phyloP scores from a whole-genome alignment of 2,888 invertebrate genomes.

The Helicoverpa assulta region DNA sequence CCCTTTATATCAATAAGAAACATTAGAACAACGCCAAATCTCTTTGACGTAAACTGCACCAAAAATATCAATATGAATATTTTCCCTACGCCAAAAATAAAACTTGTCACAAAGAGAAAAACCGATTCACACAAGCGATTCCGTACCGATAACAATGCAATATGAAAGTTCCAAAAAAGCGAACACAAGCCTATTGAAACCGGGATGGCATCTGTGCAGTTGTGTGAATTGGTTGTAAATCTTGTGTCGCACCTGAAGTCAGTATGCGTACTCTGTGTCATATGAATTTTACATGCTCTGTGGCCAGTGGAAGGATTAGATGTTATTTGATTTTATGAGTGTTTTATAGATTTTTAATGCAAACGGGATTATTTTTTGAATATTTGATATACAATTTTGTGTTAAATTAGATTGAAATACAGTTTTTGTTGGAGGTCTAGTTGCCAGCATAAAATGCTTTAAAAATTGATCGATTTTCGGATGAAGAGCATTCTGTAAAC shows the following conservation, averaged over 20 bases:
- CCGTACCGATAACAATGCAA: slow-evolving; percentile 50
- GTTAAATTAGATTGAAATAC: too few relatives aligned
- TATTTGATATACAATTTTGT: too few relatives aligned
- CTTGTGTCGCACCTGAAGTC: slow-evolving; percentile 33
- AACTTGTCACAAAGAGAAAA: slow-evolving; percentile 5
- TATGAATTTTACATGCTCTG: slow-evolving; percentile 16
- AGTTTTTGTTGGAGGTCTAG: too few relatives aligned
- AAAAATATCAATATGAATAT: slow-evolving; percentile 5
- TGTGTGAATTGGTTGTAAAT: slow-evolving; percentile 46
- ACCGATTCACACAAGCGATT: slow-evolving; percentile 33
- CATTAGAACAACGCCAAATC: not conserved
- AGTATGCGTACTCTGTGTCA: slow-evolving; percentile 12
- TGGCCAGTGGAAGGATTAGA: not conserved
- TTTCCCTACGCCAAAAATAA: not conserved
- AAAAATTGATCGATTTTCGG: too few relatives aligned
- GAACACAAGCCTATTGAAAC: slow-evolving; percentile 22
- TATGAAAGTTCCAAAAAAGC: slow-evolving; percentile 33
- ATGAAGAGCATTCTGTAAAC: too few relatives aligned
- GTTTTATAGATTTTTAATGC: too few relatives aligned
- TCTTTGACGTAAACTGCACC: not conserved
- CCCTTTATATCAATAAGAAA: too few relatives aligned
- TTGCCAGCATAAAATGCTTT: too few relatives aligned
- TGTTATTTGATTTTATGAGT: too few relatives aligned
- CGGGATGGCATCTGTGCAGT: slow-evolving; percentile 35
- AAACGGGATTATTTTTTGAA: too few relatives aligned